A percentile compares a stretch with the other conserved stretches of the same genome.
Evolutionary conservation across 2,113 vertebrate species (phyloP).

Genomic region (Forbesichthys agassizii): DNA sequence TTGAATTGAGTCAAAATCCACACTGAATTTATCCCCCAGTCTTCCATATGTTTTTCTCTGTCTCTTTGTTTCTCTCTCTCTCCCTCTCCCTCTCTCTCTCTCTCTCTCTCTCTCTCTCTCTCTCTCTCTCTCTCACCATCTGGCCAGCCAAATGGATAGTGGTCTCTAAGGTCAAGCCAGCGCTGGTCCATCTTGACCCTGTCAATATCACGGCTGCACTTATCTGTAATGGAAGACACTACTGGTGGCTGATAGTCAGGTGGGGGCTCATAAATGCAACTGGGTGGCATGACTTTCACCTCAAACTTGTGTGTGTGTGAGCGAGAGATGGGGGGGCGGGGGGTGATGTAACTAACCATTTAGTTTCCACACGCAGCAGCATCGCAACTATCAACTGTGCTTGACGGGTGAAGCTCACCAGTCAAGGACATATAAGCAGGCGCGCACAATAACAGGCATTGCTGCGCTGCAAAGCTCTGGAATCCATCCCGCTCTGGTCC

Average conservation of each 20-base stretch:
- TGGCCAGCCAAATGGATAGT: constrained; percentile 40
- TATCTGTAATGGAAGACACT: constrained; percentile 68
- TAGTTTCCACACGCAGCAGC: constrained; percentile 15
- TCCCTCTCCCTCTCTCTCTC: not conserved
- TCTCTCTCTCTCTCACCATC: constrained; percentile 42
- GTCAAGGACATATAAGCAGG: constrained; percentile 15
- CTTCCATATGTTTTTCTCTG: not conserved
- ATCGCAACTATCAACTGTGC: constrained; percentile 21
- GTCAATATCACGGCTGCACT: constrained; percentile 61
- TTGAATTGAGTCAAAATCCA: not conserved
- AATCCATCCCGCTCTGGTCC: constrained; percentile 44
- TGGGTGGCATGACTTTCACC: not conserved
- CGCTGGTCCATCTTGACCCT: constrained; percentile 39
- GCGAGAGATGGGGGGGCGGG: constrained; percentile 20
- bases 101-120: not conserved
- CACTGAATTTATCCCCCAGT: not conserved
- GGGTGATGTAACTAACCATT: constrained; percentile 20
- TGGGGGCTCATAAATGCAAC: constrained; percentile 2
- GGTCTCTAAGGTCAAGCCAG: constrained; percentile 53
- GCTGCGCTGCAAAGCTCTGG: constrained; percentile 46
- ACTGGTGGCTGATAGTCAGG: constrained; percentile 30
- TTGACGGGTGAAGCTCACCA: constrained; percentile 27
- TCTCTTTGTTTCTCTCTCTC: not conserved
- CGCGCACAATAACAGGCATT: constrained; percentile 10
- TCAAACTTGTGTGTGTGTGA: constrained; percentile 20